Base-by-base conservation (phyloP, 2,888 invertebrate species). In the Masnerella sp. region DNA sequence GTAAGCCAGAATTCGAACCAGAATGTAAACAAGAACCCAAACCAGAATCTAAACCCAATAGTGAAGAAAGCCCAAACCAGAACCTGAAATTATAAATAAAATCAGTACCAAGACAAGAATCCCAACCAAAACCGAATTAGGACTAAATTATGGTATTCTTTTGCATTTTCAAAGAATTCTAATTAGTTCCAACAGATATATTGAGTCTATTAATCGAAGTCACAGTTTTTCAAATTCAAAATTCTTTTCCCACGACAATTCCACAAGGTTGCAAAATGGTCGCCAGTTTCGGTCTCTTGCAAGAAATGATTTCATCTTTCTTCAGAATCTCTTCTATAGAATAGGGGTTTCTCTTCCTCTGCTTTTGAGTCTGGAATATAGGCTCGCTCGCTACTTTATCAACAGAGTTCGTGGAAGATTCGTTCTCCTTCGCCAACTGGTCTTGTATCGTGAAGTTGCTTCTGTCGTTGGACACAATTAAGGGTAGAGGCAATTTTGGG, bases 281-380 rank as follows among this genome's bases (percentile, higher is more conserved):
- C 80, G 81, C 88, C 84, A 82, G 86, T 86, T 84, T 83, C 36
- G 81, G 86, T 82, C 87, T 83, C 59, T 85, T 86, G 9, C 80
- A 77, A 42, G 77, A 77, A 7, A 88, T 87, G 82, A 92, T 93
- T 75, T 92, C 93, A 0, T 95, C 95, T 79, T 95, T 95, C 83
- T 95, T 96, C 20, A 96, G 84, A 5, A 96, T 86, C 82, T 96
- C 96, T 79, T 95, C 96, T 83, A 96, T 96, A 1, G 95, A 95
- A 83, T 96, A 96, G 0, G 95, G 95, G 84, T 95, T 95, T 74
- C 93, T 91, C 85, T 95, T 93, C 76, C 90, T 90, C 22, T 84
- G 81, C 9, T 77, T 80, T 34, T 79, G 83, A 0, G 75, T 74
- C 38, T 56, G 59, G 56, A 65, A 61, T 51, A 78, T 77, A 64